Base-by-base conservation (phyloP, 1,140 invertebrate genomes). In the Lordiphosa clarofinis region DNA sequence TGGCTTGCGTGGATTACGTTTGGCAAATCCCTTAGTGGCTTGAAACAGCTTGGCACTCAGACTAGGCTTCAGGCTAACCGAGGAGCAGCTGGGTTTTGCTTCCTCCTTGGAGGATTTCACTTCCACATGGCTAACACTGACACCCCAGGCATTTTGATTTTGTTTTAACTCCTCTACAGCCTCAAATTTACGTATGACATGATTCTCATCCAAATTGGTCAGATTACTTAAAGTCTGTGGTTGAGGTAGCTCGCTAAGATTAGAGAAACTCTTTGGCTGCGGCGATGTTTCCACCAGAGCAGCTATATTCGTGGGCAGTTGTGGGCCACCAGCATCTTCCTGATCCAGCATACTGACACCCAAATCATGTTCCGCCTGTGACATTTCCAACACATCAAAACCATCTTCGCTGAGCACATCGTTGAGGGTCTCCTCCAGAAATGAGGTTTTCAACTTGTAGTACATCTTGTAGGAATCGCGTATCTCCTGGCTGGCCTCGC, bases 381-480 rank as follows among this genome's bases (percentile, higher is more conserved):
- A 86, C 57, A 86, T 88, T 68, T 89, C 87, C 11, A 90, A 84
- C 5, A 90, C 88, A 61, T 87, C 76, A 21, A 87, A 78, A 8
- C 87, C 66, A 42, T 82, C 78, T 65, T 90, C 90, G 47, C 90
- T 76, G 36, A 90, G 86, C 7, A 82, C 73, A 70, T 92, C 91
- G 21, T 87, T 89, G n/a, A 95, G 89, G 5, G 93, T 93, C 66
- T 93, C 92, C 78, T 95, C 93, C 31, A 95, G 90, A 39, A 92
- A 92, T 40, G 90, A 89, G 24, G 93, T 94, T 90, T 96, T 96
- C 1, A 95, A 76, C 67, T 94, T 91, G 90, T 94, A 95, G 88
- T 96, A 96, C 66, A 92, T 93, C 89, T 94, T 94, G 68, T 96
- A 96, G 0, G 95, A 93, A 76, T 94, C 91, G 73, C 92, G 92